Base-by-base conservation (phyloP, 1,140 invertebrate species). In the Mizuhopecten yessoensis region DNA sequence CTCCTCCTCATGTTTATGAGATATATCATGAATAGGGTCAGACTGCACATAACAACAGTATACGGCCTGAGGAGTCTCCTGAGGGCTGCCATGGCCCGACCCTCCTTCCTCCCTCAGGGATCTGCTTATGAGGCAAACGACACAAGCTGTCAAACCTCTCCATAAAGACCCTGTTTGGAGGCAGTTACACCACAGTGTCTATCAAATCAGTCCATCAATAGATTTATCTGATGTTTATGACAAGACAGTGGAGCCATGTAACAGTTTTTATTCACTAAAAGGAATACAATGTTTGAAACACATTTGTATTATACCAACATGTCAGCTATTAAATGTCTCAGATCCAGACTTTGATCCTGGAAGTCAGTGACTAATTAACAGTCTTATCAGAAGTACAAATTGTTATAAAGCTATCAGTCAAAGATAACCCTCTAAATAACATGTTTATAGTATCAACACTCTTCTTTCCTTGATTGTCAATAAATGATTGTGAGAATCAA, bases 1-100 rank as follows among this genome's bases (percentile, higher is more conserved):
- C 57, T 29, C 57, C 23, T 75, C 57, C 57, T 75, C 23, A n/a
- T 75, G 57, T 75, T 75, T 75, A 75, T 75, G 57, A 75, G 57
- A 75, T 75, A n/a, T 75, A 75, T 75, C 57, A 75, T n/a, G 17
- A 5, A 29, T 5, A 29, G n/a, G 23, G 57, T 75, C 57, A 75
- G 23, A n/a, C 57, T 75, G 57, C 57, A 75, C 57, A 75, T 75
- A n/a, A n/a, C n/a, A n/a, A n/a, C n/a, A n/a, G n/a, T n/a, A n/a
- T n/a, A n/a, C n/a, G 57, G 57, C 57, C 57, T 29, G 23, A 5
- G n/a, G 23, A 75, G 57, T 75, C 57, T n/a, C 2, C 29, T 75
- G 23, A 75, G n/a, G 57, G 57, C n/a, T 75, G 57, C 17, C n/a
- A 29, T 29, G n/a, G 1, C n/a, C 5, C 11, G 57, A 75, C 57